A percentile compares a stretch with the other conserved stretches of the same genome.
Conservation (phyloP, 2,113 vertebrate genomes). For the Myiagra hebetior region DNA sequence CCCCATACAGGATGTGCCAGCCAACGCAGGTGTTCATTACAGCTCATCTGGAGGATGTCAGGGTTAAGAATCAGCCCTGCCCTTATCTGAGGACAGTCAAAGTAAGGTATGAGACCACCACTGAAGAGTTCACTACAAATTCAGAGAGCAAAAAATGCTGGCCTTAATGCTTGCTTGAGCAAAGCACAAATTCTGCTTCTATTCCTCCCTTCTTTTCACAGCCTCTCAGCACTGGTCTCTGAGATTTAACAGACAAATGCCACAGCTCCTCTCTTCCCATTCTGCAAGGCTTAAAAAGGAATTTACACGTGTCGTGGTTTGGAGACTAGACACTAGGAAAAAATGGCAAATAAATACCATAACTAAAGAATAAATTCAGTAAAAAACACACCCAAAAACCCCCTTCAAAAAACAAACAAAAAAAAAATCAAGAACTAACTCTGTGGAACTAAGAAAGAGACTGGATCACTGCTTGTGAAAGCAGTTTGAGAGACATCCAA, state of each 20-base stretch:
- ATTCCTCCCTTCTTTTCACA: background rate
- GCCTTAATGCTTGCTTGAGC: background rate
- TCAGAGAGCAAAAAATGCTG: background rate
- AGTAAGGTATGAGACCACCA: background rate
- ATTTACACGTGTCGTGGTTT: background rate
- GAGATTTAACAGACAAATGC: background rate
- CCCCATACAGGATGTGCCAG: background rate
- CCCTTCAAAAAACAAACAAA: background rate
- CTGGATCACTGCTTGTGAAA: background rate
- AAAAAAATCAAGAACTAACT: background rate
- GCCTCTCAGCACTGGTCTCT: background rate
- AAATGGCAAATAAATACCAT: background rate
- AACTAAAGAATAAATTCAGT: background rate
- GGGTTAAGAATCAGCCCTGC: background rate
- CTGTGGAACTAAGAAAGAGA: background rate
- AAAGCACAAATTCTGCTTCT: background rate
- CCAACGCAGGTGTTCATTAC: background rate
- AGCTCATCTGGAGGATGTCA: background rate
- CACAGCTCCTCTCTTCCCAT: background rate
- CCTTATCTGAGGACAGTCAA: background rate
- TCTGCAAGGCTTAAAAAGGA: background rate
- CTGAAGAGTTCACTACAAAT: background rate
- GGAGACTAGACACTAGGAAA: background rate
- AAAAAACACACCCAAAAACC: background rate
- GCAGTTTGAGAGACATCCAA: conserved; percentile 10